Conservation (phyloP, 2,797 vertebrate genomes). For the Lagocephalus sceleratus region DNA sequence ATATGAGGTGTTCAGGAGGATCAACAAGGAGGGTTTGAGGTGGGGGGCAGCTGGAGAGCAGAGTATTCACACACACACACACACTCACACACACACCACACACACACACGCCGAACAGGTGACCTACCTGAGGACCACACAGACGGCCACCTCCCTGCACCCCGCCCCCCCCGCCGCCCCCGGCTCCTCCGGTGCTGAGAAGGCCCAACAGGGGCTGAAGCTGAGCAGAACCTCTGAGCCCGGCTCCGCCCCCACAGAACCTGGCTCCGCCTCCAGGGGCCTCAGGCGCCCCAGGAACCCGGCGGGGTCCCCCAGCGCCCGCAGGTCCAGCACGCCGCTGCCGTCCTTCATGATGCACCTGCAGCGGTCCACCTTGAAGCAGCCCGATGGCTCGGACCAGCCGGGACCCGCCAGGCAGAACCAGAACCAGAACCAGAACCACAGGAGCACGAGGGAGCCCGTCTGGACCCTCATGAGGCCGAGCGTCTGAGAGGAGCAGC, state of each 20-base stretch:
- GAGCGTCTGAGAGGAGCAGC: not conserved
- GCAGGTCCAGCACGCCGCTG: constrained; percentile 71
- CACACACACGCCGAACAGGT: too few species aligned
- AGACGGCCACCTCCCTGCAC: constrained; percentile 63
- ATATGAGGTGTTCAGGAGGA: too few species aligned
- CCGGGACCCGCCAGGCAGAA: not conserved
- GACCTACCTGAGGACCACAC: constrained; percentile 62
- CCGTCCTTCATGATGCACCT: constrained; percentile 80
- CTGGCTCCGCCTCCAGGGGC: constrained; percentile 28
- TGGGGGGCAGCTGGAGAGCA: too few species aligned
- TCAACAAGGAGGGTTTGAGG: too few species aligned
- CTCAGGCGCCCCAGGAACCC: constrained; percentile 61
- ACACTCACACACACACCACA: too few species aligned
- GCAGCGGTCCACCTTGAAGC: constrained; percentile 75
- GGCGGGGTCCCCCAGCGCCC: constrained; percentile 55
- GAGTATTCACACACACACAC: too few species aligned
- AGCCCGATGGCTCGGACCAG: constrained; percentile 38
- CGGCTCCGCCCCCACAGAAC: rapidly evolving
- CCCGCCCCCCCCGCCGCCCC: constrained; percentile 23
- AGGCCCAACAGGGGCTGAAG: constrained; percentile 74
- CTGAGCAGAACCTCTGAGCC: constrained; percentile 52
- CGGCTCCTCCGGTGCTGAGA: constrained; percentile 64
- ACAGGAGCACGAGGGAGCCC: constrained; percentile 1
- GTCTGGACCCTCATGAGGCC: constrained; percentile 33
- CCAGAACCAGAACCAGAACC: constrained; percentile 5